phyloP scores from a whole-genome alignment of 2,797 vertebrate genomes.

The Champsocephalus gunnari region DNA sequence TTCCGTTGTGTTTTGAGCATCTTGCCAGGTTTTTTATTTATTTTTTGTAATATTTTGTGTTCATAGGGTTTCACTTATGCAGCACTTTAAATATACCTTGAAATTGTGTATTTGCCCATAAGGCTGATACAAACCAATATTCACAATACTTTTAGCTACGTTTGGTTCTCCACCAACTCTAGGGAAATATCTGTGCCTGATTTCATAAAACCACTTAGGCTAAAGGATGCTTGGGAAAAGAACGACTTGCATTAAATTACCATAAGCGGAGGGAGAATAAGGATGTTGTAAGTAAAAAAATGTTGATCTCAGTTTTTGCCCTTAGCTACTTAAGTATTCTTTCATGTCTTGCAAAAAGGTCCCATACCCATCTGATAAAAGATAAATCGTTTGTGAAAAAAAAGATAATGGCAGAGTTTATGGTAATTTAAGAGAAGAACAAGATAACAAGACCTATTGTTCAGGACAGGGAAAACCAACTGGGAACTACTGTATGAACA shows the following conservation, averaged over 20 bases:
- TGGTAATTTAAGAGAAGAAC: not conserved
- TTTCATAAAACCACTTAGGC: not conserved
- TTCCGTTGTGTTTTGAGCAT: too few relatives aligned
- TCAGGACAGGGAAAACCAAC: too few relatives aligned
- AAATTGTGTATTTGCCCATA: not conserved
- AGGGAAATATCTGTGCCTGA: not conserved
- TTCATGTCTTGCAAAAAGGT: not conserved
- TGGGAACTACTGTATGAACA: too few relatives aligned
- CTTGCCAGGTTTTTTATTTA: too few relatives aligned
- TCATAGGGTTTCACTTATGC: too few relatives aligned
- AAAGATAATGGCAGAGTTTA: not conserved
- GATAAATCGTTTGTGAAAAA: not conserved
- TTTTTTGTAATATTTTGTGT: too few relatives aligned
- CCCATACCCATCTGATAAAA: not conserved
- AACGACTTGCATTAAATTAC: not conserved
- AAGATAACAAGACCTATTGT: too few relatives aligned
- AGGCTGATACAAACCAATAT: too few relatives aligned
- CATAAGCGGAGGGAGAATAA: not conserved
- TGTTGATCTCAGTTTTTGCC: not conserved
- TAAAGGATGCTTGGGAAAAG: not conserved
- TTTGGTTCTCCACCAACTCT: constrained; percentile 3
- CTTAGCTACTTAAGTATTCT: not conserved
- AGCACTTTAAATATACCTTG: not conserved
- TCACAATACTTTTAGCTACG: not conserved
- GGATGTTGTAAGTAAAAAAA: not conserved